These are phyloP conservation scores for Drosophila grimshawi DNA, from an alignment of 1,140 invertebrate species.

Conservation along the genomic window DNA sequence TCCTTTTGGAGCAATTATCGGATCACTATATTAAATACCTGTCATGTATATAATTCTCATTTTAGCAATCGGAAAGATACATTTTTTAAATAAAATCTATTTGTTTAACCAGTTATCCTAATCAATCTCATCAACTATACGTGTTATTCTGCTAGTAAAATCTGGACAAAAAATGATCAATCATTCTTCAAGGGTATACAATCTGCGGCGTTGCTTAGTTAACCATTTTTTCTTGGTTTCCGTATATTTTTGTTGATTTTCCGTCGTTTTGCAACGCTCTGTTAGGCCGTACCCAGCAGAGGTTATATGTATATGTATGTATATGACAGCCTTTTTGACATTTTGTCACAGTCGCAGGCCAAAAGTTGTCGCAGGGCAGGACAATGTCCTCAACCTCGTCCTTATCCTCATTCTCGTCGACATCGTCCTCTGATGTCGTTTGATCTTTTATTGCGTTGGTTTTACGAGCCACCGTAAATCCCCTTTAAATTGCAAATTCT, in stretches of 20 bases:
- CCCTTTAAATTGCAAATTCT: slow-evolving; percentile 83
- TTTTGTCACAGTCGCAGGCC: slow-evolving; percentile 56
- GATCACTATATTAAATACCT: no score
- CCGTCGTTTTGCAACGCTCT: slow-evolving; percentile 41
- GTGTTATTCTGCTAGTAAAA: no score
- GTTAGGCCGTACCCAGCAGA: slow-evolving; percentile 15
- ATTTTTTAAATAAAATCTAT: no score
- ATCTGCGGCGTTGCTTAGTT: no score
- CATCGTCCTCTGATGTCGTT: slow-evolving; percentile 71
- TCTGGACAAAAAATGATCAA: no score
- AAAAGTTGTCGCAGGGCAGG: slow-evolving; percentile 45
- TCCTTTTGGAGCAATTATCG: no score
- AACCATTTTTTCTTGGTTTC: slow-evolving; percentile 18
- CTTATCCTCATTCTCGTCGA: no score
- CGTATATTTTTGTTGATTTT: slow-evolving; percentile 47
- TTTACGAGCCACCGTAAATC: slow-evolving; percentile 80
- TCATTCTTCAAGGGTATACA: no score
- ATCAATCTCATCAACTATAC: no score
- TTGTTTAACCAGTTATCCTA: no score
- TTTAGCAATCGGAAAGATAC: no score
- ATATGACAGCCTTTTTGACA: slow-evolving; percentile 67
- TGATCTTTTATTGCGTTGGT: slow-evolving; percentile 83
- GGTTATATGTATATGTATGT: slow-evolving; percentile 5
- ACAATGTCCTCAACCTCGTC: slow-evolving; percentile 20
- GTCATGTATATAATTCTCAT: no score